Conservation (phyloP, 2,113 vertebrate genomes). For the Xiphorhynchus elegans region DNA sequence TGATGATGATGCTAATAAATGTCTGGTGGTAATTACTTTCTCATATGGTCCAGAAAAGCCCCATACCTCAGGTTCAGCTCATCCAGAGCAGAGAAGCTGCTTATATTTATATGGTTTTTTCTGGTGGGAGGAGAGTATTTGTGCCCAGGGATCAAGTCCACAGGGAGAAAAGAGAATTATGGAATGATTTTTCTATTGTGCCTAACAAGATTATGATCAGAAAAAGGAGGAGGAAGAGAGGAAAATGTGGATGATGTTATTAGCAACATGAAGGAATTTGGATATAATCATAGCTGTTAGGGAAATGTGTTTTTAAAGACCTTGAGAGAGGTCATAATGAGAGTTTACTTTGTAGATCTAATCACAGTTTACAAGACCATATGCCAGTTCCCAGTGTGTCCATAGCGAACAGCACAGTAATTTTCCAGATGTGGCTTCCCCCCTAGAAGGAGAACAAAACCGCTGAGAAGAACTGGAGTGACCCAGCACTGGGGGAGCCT, state of each 20-base stretch:
- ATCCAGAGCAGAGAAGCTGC: neutral
- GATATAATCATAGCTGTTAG: slow-evolving; percentile 5
- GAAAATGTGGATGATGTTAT: neutral
- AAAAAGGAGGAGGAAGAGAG: neutral
- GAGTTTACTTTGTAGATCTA: slow-evolving; percentile 35
- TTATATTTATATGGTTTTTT: neutral
- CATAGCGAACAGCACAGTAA: neutral
- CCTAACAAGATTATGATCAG: neutral
- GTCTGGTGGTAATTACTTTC: neutral
- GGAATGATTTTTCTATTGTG: neutral
- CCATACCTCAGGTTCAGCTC: neutral
- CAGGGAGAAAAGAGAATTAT: neutral
- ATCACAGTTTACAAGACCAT: slow-evolving; percentile 35
- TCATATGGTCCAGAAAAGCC: neutral
- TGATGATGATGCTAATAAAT: neutral
- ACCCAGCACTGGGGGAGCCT: neutral
- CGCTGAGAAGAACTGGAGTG: neutral
- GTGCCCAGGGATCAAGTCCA: neutral
- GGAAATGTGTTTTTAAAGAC: slow-evolving; percentile 46
- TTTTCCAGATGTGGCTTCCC: slow-evolving; percentile 27
- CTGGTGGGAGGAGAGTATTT: neutral
- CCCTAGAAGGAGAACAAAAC: neutral
- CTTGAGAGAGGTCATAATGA: slow-evolving; percentile 10
- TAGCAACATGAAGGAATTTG: slow-evolving; percentile 13
- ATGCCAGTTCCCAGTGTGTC: neutral